Base-by-base conservation (phyloP, 2,113 vertebrate species). In the Amazona vittata region DNA sequence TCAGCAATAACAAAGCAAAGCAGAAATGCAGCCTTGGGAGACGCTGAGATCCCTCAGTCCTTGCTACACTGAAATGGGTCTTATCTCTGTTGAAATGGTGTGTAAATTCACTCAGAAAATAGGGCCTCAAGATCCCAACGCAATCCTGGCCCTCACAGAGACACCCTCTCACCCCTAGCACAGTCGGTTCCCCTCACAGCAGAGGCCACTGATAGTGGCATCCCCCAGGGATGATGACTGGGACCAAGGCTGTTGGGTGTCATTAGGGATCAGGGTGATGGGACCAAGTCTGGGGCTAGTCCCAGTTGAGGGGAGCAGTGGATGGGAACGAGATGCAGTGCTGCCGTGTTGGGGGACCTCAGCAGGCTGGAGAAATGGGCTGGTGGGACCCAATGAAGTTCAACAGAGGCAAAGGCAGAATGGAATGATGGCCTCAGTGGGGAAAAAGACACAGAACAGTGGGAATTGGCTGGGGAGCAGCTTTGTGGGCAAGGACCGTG, bases 31-130 rank as follows among this genome's bases (percentile, higher is more conserved):
- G 49, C 50, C 50, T 39, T 0, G 0, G 79, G 71, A 39, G n/a
- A 14, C 1, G 3, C 76, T 0, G 2, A 78, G 70, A 47, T 65
- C 22, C 57, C 62, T 31, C 74, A 8, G 2, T 2, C 76, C 33
- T 46, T 1, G 11, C 46, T 37, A 0, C 20, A 33, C 28, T 0
- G 0, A 33, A 49, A 37, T 0, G 1, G 21, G 35, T 7, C 35
- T 55, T 13, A 10, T 9, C 74, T 33, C 35, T 7, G 25, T 19
- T 22, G n/a, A 59, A 69, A 10, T 2, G 10, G 26, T 2, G 7
- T 43, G 19, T 4, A 22, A 78, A 49, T 5, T n/a, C 65, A 39
- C 25, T 8, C 53, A 26, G 20, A n/a, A 85, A 79, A 11, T 0
- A 15, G 26, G 4, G 3, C 8, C 4, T 21, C 4, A 1, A 4